Evolutionary conservation across 2,797 vertebrate genomes (phyloP).

Genomic region (Menidia menidia): DNA sequence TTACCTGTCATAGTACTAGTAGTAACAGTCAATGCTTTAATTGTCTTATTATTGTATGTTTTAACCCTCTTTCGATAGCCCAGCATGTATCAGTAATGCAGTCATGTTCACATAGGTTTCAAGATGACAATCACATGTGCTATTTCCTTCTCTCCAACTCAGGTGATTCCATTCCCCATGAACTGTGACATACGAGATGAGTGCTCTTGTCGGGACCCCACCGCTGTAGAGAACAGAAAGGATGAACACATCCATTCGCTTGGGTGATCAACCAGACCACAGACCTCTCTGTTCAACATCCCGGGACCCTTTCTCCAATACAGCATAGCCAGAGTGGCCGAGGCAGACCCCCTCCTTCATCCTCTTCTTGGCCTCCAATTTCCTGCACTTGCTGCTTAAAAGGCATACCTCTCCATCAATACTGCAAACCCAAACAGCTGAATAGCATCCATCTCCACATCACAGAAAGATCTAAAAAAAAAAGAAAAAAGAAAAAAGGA

Average conservation of each 20-base stretch:
- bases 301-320: conserved; percentile 63
- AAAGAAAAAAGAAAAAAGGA: conserved; percentile 61
- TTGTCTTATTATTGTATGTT: too few relatives aligned
- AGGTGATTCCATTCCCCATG: conserved; percentile 98
- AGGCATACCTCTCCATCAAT: conserved; percentile 84
- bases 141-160: conserved; percentile 30
- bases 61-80: too few relatives aligned
- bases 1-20: too few relatives aligned
- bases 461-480: conserved; percentile 56
- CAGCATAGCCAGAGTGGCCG: conserved; percentile 76
- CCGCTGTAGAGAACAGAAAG: conserved; percentile 89
- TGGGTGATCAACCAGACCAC: conserved; percentile 74
- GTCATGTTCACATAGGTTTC: neutral
- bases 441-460: conserved; percentile 73
- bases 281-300: conserved; percentile 55
- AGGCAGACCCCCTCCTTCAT: conserved; percentile 75
- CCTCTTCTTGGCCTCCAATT: conserved; percentile 64
- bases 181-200: conserved; percentile 93
- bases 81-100: too few relatives aligned
- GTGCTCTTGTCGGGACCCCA: conserved; percentile 94
- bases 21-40: too few relatives aligned
- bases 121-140: neutral
- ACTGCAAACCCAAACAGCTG: conserved; percentile 88
- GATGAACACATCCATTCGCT: conserved; percentile 81
- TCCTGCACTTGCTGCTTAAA: conserved; percentile 86